Conservation (phyloP, 2,113 vertebrate species). For the Anser cygnoides region DNA sequence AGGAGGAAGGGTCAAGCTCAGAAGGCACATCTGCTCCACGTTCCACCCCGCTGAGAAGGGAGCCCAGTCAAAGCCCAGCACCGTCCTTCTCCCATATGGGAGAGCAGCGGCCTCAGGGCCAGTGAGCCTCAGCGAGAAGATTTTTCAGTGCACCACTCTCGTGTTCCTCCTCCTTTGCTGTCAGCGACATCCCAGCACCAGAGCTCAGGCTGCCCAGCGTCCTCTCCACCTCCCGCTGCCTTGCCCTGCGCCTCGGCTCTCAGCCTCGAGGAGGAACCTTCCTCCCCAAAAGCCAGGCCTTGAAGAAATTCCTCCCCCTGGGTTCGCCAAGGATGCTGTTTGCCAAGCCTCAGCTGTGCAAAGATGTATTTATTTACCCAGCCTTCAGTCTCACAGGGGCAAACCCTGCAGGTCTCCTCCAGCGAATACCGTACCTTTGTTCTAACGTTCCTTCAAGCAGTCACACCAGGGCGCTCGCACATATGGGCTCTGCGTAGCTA, state of each 20-base stretch:
- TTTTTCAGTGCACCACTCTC: neutral
- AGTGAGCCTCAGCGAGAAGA: neutral
- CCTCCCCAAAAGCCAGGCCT: constrained; percentile 11
- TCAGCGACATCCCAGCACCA: neutral
- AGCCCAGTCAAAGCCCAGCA: neutral
- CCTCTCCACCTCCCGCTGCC: neutral
- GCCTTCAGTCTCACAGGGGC: neutral
- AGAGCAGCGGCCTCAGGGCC: neutral
- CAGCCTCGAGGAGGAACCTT: rapidly evolving
- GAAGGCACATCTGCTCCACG: neutral
- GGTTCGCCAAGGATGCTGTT: neutral
- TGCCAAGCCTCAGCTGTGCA: constrained; percentile 37
- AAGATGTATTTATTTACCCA: constrained; percentile 34
- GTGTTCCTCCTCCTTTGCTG: neutral
- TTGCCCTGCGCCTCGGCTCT: neutral
- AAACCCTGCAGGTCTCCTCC: neutral
- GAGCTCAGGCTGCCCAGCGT: rapidly evolving
- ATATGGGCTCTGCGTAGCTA: neutral
- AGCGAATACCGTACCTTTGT: neutral
- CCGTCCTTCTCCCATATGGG: rapidly evolving
- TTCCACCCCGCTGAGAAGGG: neutral
- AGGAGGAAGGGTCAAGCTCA: neutral
- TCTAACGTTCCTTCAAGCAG: neutral
- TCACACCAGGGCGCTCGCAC: neutral
- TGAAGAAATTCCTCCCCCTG: constrained; percentile 4